Conservation (phyloP, 1,140 invertebrate species). For the Caenorhabditis latens region DNA sequence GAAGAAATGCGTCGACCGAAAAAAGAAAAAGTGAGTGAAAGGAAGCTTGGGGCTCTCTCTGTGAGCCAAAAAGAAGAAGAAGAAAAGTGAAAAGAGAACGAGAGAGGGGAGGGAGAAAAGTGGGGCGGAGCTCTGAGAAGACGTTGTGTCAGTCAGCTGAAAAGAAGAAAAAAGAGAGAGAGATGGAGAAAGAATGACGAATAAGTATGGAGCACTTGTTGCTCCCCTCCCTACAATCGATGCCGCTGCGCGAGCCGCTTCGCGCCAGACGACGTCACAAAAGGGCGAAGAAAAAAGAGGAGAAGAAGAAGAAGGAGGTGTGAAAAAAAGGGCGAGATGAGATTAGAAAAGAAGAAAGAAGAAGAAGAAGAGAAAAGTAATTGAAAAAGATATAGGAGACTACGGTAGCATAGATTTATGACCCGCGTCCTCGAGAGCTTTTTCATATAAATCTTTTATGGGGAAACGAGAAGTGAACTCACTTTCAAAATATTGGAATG, state of each 20-base stretch:
- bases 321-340: slow-evolving; percentile 49
- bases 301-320: slow-evolving; percentile 29
- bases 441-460: not conserved
- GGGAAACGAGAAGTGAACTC: no score
- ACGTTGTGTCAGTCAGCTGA: slow-evolving; percentile 49
- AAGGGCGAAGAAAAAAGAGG: not conserved
- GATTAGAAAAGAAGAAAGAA: not conserved
- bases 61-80: slow-evolving; percentile 18
- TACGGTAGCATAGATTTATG: slow-evolving; percentile 50
- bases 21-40: slow-evolving; percentile 40
- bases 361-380: slow-evolving; percentile 23
- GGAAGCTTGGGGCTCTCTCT: slow-evolving; percentile 16
- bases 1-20: slow-evolving; percentile 28
- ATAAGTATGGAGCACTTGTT: slow-evolving; percentile 55
- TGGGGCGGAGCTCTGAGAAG: slow-evolving; percentile 6
- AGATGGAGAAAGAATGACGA: slow-evolving; percentile 23
- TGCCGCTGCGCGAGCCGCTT: slow-evolving; percentile 43
- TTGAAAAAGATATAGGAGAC: slow-evolving; percentile 37
- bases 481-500: no score
- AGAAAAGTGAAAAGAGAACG: slow-evolving; percentile 58
- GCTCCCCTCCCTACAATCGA: not conserved
- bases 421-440: not conserved
- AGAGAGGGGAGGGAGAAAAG: slow-evolving; percentile 17
- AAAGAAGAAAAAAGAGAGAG: not conserved
- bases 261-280: slow-evolving; percentile 34